Conservation (phyloP, 2,113 vertebrate species). For the Prochilodus magdalenae region DNA sequence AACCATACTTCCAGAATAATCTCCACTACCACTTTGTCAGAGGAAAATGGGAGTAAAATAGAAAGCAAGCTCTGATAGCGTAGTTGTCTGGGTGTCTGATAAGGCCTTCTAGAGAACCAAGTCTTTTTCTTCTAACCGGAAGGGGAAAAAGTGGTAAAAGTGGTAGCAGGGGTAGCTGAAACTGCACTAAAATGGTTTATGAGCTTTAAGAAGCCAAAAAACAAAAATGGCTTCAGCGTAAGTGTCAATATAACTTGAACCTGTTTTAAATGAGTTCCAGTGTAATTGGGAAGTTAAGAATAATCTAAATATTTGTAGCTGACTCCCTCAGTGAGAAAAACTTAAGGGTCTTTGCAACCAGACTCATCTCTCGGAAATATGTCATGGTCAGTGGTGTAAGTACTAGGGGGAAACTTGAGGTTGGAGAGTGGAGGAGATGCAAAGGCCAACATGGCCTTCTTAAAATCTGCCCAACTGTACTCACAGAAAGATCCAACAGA, state of each 20-base stretch:
- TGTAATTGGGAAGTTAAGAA: not conserved
- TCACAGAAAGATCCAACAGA: too few relatives aligned
- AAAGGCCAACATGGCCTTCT: too few relatives aligned
- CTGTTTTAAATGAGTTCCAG: not conserved
- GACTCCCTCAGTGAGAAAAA: too few relatives aligned
- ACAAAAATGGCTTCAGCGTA: not conserved
- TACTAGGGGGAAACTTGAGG: too few relatives aligned
- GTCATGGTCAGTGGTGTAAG: too few relatives aligned
- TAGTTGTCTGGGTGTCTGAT: conserved; percentile 6
- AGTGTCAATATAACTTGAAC: not conserved
- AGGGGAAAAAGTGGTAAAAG: conserved; percentile 43
- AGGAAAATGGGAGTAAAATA: conserved; percentile 28
- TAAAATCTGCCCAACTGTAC: too few relatives aligned
- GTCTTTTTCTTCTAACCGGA: conserved; percentile 2
- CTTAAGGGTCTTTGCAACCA: too few relatives aligned
- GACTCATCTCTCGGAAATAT: too few relatives aligned
- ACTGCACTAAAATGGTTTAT: not conserved
- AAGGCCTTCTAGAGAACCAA: not conserved
- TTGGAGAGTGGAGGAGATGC: too few relatives aligned
- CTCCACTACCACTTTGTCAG: not conserved
- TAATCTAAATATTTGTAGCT: too few relatives aligned
- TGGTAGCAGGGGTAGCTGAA: not conserved
- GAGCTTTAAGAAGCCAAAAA: not conserved
- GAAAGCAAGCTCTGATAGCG: conserved; percentile 7
- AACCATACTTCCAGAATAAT: not conserved